phyloP scores from a whole-genome alignment of 1,140 invertebrate species.

The Drosophila nasuta region DNA sequence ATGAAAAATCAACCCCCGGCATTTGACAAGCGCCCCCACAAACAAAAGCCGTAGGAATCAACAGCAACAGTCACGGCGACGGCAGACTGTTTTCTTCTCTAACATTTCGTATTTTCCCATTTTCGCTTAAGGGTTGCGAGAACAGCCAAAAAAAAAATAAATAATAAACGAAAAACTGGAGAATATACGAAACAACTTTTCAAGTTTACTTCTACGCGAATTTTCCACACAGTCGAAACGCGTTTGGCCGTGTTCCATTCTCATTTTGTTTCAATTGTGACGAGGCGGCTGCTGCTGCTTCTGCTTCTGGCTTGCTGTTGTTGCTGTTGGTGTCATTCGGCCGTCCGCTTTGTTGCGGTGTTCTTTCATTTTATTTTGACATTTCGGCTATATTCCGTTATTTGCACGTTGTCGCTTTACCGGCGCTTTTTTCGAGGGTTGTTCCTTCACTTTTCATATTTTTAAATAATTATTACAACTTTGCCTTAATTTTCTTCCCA shows the following conservation, averaged over 20 bases:
- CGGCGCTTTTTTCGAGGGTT: slow-evolving; percentile 77
- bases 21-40: slow-evolving; percentile 60
- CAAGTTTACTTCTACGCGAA: slow-evolving; percentile 73
- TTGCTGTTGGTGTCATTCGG: slow-evolving; percentile 1
- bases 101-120: slow-evolving; percentile 33
- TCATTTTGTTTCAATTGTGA: slow-evolving; percentile 40
- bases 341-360: slow-evolving; percentile 22
- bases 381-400: slow-evolving; percentile 64
- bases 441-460: slow-evolving; percentile 36
- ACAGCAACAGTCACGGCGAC: slow-evolving; percentile 30
- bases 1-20: slow-evolving; percentile 77
- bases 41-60: slow-evolving; percentile 73
- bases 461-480: not conserved
- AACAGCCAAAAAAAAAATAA: slow-evolving; percentile 2
- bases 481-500: not conserved
- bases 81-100: slow-evolving; percentile 27
- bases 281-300: slow-evolving; percentile 3
- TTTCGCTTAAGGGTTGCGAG: slow-evolving; percentile 47
- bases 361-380: slow-evolving; percentile 42
- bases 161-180: not conserved
- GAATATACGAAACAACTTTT: slow-evolving; percentile 57
- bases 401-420: slow-evolving; percentile 41
- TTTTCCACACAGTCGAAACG: slow-evolving; percentile 54
- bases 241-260: slow-evolving; percentile 35
- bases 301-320: slow-evolving; percentile 13